Percentiles rank a stretch among this genome's conserved stretches.
phyloP scores from a whole-genome alignment of 2,888 invertebrate genomes.

The Leptothorax acervorum region DNA sequence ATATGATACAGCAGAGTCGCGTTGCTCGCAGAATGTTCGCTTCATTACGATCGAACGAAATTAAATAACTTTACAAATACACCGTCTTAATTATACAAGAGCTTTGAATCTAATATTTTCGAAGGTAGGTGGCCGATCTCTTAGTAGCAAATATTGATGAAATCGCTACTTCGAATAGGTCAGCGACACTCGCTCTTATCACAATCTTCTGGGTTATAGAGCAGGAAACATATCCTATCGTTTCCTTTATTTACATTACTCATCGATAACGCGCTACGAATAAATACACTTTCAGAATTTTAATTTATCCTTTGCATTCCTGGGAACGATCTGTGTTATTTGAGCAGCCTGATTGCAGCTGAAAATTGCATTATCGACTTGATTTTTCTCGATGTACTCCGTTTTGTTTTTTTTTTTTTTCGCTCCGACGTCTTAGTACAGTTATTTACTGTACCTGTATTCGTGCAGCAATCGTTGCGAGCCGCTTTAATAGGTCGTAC shows the following conservation, averaged over 20 bases:
- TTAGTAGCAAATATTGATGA: not conserved
- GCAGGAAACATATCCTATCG: slow-evolving; percentile 28
- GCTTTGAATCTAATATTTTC: not conserved
- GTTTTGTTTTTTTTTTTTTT: not conserved
- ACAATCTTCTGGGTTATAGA: slow-evolving; percentile 6
- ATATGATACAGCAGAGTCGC: not conserved
- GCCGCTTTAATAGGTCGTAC: slow-evolving; percentile 47
- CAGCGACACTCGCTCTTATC: slow-evolving; percentile 59
- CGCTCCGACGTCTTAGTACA: not conserved
- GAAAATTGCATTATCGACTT: not conserved
- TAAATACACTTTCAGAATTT: not conserved
- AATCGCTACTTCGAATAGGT: slow-evolving; percentile 23
- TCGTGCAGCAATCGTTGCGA: not conserved
- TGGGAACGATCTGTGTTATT: not conserved
- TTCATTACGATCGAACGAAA: not conserved
- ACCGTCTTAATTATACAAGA: not conserved
- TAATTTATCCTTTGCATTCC: not conserved
- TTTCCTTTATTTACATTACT: slow-evolving; percentile 51
- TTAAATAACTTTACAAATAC: not conserved
- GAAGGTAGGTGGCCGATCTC: not conserved
- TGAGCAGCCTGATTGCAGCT: not conserved
- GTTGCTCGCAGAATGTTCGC: not conserved
- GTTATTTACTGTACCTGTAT: slow-evolving; percentile 7
- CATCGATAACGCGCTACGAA: slow-evolving; percentile 38
- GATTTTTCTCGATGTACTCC: not conserved